Base-by-base conservation (phyloP, 2,888 invertebrate genomes). In the Phortica magna region DNA sequence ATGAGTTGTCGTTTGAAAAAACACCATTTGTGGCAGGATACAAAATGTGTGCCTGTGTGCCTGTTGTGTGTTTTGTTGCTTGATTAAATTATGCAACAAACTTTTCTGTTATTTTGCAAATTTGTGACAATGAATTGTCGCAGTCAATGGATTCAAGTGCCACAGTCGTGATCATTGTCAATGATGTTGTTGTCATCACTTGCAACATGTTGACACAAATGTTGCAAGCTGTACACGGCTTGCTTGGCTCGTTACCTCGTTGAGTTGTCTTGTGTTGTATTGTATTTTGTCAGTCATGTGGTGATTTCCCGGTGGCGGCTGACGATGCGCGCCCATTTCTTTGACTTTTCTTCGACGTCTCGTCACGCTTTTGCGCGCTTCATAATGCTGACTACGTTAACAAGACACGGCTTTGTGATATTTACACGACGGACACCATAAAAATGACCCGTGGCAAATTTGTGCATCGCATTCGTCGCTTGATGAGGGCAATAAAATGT, bases 381-480 rank as follows among this genome's bases (percentile, higher is more conserved):
- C 88, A 87, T 88, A 85, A 4, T 14, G 42, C 10, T 67, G n/a
- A 65, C 39, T 39, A 14, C 41, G 87, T 85, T 88, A 87, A 80
- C 85, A 78, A 76, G 77, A 42, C 43, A 3, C 39, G 77, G 79
- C 12, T 9, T 31, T 48, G 22, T n/a, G 48, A 42, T 17, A 22
- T 19, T 41, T 59, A 14, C 12, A 7, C 41, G 83, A 83, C 83
- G 48, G 65, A 19, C 64, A 73, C 77, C 79, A 88, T 87, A 85
- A 74, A 74, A 85, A 87, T 88, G 87, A 88, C 88, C 88, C 87
- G 86, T 86, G 86, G 86, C 88, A 85, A 86, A 86, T 85, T 43
- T 67, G 31, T 7, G n/a, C 72, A 39, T 31, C 70, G 53, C n/a
- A 22, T 41, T 31, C 41, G 59, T 19, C 12, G 17, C 57, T 55